Percentiles rank a stretch among this genome's conserved stretches.
phyloP scores from a whole-genome alignment of 2,888 invertebrate genomes.

The Hyposoter dolosus region DNA sequence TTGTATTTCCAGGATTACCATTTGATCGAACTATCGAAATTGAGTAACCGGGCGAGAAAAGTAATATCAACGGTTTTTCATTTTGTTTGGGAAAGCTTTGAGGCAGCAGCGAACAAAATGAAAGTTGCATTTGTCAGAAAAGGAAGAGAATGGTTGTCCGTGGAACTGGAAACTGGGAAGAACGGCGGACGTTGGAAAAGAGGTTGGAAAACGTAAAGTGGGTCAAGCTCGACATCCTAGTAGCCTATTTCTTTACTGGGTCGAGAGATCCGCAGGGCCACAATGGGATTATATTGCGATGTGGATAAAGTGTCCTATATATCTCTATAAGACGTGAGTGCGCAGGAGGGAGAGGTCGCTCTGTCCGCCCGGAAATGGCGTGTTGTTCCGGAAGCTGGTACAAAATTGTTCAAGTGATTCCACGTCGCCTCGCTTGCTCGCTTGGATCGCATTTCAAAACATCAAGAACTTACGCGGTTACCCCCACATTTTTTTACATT shows the following conservation, averaged over 20 bases:
- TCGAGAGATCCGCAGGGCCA: constrained; percentile 22
- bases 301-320: background rate
- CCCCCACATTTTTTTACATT: background rate
- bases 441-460: background rate
- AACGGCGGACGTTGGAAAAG: background rate
- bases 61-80: background rate
- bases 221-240: constrained; percentile 54
- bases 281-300: constrained; percentile 18
- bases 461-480: background rate
- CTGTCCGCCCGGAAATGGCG: background rate
- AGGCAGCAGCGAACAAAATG: background rate
- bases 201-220: constrained; percentile 15
- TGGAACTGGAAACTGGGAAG: background rate
- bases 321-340: background rate
- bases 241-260: constrained; percentile 44
- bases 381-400: background rate
- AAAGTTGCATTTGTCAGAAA: background rate
- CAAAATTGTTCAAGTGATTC: background rate
- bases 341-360: background rate
- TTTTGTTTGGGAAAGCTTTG: background rate
- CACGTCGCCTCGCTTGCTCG: background rate
- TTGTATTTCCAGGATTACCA: background rate
- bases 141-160: background rate
- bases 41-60: background rate
- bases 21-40: background rate